Evolutionary conservation across 2,888 invertebrate genomes (phyloP), one percentile per base, ranked within the genome.

Genomic region (Eubasilissa splendida): DNA sequence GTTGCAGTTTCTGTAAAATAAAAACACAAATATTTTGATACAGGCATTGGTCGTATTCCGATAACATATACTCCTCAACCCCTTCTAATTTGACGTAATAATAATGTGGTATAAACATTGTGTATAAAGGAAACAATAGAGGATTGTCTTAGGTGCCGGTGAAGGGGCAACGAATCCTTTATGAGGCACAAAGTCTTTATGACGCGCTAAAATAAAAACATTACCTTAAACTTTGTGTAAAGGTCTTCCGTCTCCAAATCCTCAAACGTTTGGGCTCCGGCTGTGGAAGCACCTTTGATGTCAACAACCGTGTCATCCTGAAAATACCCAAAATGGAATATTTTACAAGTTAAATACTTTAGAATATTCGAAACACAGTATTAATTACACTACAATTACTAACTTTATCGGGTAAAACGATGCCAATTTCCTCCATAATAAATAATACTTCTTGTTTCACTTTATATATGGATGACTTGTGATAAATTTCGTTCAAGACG

Each of bases 141-240:
- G 4, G 4, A 42, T 7, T 42, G 4, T 42, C 7, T 42, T 7
- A 42, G 7, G 42, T 2, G 42, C 42, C 22, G 7, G 42, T 7
- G 42, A 42, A 5, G 42, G 42, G 2, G 2, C 2, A 42, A 42
- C 7, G 22, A 42, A 5, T 42, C 42, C 42, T 42, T 42, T 42
- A 7, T 2, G 2, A 42, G 2, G 42, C 42, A 42, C 42, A 42
- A 42, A 42, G 4, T 42, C 42, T 42, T 5, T 7, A 4, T 2
- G 42, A 5, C 7, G 42, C 42, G 42, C 42, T 42, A 42, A 42
- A 42, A 42, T 42, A 42, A 5, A 42, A 42, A 63, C 12, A 33
- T 71, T 74, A 96, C 96, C 94, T 98, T 99, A 86, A 96, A 98
- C 89, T 97, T 97, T 12, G 97, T 97, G 88, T 98, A 99, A 75